Evolutionary conservation across 2,888 invertebrate genomes (phyloP).

Genomic region (Synergus gifuensis): DNA sequence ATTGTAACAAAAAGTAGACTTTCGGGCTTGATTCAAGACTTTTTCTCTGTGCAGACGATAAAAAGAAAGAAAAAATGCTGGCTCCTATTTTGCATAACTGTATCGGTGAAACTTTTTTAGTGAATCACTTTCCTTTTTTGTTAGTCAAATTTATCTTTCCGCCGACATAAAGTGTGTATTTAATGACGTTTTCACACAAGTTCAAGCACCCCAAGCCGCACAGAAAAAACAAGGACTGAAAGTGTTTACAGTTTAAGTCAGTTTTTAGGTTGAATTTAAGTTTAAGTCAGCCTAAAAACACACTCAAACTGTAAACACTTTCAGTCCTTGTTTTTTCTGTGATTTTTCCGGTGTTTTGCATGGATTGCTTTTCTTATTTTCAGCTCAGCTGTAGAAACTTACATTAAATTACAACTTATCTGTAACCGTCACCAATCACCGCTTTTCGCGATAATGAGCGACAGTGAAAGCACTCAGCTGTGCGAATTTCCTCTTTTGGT

Average conservation of each 20-base stretch:
- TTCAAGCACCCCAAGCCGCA: not conserved
- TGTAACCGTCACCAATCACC: constrained; percentile 4
- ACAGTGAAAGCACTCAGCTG: constrained; percentile 25
- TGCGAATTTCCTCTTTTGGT: constrained; percentile 4
- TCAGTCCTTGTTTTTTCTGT: too few relatives aligned
- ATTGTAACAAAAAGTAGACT: too few relatives aligned
- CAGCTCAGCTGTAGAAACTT: not conserved
- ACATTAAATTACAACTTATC: constrained; percentile 5
- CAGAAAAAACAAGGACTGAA: too few relatives aligned
- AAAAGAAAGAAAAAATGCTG: not conserved
- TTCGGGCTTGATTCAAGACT: too few relatives aligned
- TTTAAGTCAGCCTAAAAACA: too few relatives aligned
- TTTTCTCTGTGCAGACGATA: too few relatives aligned
- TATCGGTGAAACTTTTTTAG: constrained; percentile 15
- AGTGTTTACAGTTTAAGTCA: too few relatives aligned
- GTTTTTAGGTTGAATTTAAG: too few relatives aligned
- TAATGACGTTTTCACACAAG: not conserved
- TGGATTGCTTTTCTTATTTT: not conserved
- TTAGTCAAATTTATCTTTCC: not conserved
- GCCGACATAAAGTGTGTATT: not conserved
- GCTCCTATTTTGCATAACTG: not conserved
- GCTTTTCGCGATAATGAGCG: constrained; percentile 14
- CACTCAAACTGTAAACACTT: too few relatives aligned
- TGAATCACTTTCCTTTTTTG: constrained; percentile 23
- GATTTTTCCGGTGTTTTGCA: constrained; percentile 9